Evolutionary conservation across 2,113 vertebrate species (phyloP).

Genomic region (Platichthys stellatus): DNA sequence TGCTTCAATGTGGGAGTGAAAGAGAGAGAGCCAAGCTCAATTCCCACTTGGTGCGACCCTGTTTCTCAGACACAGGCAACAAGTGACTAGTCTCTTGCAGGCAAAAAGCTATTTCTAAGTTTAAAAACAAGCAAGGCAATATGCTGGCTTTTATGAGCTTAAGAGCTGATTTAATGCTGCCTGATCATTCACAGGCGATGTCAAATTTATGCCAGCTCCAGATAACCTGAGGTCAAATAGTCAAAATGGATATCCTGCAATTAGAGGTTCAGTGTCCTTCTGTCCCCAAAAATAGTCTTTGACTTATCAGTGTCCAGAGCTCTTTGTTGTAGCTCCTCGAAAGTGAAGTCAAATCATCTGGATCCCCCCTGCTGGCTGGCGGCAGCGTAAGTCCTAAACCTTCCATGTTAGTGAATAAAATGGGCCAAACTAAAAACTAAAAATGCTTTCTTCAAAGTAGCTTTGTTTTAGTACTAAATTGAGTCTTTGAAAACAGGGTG

Average conservation of each 20-base stretch:
- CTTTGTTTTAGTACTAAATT: no score
- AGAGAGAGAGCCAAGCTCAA: slow-evolving; percentile 12
- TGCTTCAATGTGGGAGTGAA: slow-evolving; percentile 32
- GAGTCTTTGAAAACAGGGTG: no score
- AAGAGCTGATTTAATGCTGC: background rate
- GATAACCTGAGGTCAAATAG: slow-evolving; percentile 5
- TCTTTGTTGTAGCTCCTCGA: no score
- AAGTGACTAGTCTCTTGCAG: slow-evolving; percentile 6
- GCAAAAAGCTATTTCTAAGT: slow-evolving; percentile 23
- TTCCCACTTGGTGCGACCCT: slow-evolving; percentile 19
- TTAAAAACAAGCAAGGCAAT: slow-evolving; percentile 28
- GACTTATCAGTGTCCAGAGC: no score
- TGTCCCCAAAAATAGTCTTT: background rate
- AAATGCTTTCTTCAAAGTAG: no score
- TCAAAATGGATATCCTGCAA: background rate
- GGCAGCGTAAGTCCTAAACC: no score
- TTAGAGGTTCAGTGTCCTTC: background rate
- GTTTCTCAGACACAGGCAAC: slow-evolving; percentile 9
- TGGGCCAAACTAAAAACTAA: no score
- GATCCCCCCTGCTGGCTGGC: no score
- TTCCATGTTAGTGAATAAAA: no score
- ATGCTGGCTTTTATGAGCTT: background rate
- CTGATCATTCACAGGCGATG: background rate
- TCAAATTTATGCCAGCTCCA: background rate
- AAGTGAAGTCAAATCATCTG: no score